A percentile compares a stretch with the other conserved stretches of the same genome.
phyloP scores from a whole-genome alignment of 2,113 vertebrate species.

The Oreotrochilus melanogaster region DNA sequence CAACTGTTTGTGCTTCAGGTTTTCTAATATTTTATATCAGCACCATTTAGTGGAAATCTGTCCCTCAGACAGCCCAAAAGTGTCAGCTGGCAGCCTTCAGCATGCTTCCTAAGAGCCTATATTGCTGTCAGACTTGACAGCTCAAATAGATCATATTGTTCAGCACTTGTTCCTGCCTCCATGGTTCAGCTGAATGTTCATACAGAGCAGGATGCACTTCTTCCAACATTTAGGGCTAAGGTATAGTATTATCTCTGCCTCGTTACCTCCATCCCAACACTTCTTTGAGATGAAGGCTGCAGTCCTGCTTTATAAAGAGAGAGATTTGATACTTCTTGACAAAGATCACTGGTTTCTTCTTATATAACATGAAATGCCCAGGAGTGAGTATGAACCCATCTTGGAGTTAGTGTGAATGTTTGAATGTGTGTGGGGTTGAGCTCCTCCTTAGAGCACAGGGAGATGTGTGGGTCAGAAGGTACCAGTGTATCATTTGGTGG shows the following conservation, averaged over 20 bases:
- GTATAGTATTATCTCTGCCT: fast-evolving
- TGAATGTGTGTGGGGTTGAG: neutral
- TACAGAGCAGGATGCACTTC: neutral
- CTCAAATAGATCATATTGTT: neutral
- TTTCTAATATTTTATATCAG: neutral
- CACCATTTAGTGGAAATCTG: neutral
- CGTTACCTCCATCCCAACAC: fast-evolving
- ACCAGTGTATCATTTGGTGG: neutral
- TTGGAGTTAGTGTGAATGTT: neutral
- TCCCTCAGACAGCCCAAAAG: neutral
- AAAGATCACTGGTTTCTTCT: neutral
- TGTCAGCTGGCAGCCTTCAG: neutral
- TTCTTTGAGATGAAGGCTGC: neutral
- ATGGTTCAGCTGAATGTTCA: neutral
- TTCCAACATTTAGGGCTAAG: neutral
- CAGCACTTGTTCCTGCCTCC: neutral
- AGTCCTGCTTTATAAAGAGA: neutral
- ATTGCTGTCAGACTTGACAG: neutral
- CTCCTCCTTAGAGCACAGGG: neutral
- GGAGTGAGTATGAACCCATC: neutral
- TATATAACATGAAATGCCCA: neutral
- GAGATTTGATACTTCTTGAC: neutral
- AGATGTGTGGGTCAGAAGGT: fast-evolving
- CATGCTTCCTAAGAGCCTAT: neutral
- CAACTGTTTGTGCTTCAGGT: neutral